Percentiles rank a stretch among this genome's conserved stretches.
These are phyloP conservation scores for Drosophila nasuta DNA, from an alignment of 1,140 invertebrate species.

Conservation along the genomic window DNA sequence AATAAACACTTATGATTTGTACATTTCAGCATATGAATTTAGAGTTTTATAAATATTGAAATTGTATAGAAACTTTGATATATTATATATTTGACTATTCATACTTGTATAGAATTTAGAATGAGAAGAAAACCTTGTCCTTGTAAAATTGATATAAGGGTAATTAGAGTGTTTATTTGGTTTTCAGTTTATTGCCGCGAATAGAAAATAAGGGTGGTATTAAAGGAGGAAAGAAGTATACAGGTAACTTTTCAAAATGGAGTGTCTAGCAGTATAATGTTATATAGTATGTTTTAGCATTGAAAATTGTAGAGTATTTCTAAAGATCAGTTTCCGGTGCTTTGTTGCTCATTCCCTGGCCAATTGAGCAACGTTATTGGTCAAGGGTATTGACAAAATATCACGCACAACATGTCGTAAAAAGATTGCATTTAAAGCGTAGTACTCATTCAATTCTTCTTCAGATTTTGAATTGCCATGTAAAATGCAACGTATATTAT, in stretches of 20 bases:
- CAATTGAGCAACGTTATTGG: constrained; percentile 41
- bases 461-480: constrained; percentile 65
- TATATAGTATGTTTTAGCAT: neutral
- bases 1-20: neutral
- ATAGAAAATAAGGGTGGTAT: neutral
- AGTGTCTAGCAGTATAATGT: neutral
- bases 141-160: neutral
- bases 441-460: constrained; percentile 45
- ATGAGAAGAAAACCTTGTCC: no score
- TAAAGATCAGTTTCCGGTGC: constrained; percentile 56
- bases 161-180: neutral
- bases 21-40: neutral
- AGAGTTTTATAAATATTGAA: neutral
- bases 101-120: no score
- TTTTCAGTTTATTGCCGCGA: neutral
- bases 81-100: no score
- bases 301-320: neutral
- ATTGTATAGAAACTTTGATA: no score
- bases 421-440: constrained; percentile 51
- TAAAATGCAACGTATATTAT: constrained; percentile 62
- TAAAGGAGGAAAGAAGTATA: neutral
- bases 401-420: constrained; percentile 37
- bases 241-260: neutral
- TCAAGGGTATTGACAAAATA: constrained; percentile 55
- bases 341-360: constrained; percentile 36